These are phyloP conservation scores for Lamproptera curius DNA, from an alignment of 2,888 invertebrate species.

Conservation along the genomic window DNA sequence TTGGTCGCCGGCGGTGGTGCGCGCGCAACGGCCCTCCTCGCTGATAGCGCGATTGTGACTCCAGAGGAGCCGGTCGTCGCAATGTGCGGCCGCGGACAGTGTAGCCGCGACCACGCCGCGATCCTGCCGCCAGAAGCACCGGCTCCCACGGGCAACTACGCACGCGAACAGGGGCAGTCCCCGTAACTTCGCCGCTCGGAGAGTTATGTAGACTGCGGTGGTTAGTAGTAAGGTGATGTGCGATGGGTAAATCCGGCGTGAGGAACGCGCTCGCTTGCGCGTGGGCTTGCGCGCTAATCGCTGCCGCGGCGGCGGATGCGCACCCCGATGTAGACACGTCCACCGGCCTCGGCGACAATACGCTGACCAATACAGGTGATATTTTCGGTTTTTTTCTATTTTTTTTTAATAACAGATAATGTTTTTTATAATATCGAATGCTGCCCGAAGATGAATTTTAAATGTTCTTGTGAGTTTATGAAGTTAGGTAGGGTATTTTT, in stretches of 20 bases:
- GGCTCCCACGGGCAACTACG: slow-evolving; percentile 31
- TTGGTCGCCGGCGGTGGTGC: slow-evolving; percentile 60
- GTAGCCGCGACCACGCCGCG: slow-evolving; percentile 53
- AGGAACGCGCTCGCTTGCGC: slow-evolving; percentile 52
- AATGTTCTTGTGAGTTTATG: no score
- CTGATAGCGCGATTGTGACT: slow-evolving; percentile 56
- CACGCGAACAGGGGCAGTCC: slow-evolving; percentile 21
- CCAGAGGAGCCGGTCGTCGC: slow-evolving; percentile 63
- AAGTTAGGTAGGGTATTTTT: no score
- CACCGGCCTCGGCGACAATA: slow-evolving; percentile 70
- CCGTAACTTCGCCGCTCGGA: slow-evolving; percentile 2
- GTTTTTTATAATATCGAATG: no score
- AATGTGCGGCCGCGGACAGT: slow-evolving; percentile 62
- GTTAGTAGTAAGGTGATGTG: slow-evolving; percentile 63
- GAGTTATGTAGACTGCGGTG: slow-evolving; percentile 24
- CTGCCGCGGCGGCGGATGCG: slow-evolving; percentile 43
- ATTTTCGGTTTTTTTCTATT: no score
- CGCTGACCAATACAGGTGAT: slow-evolving; percentile 67
- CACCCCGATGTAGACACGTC: slow-evolving; percentile 69
- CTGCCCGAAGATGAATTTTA: no score
- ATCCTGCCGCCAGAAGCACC: slow-evolving; percentile 25
- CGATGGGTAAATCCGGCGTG: slow-evolving; percentile 56
- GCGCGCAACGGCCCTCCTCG: slow-evolving; percentile 75
- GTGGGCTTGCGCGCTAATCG: slow-evolving; percentile 65
- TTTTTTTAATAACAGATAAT: no score